Percentiles rank a stretch among this genome's conserved stretches.
Conservation (phyloP, 2,797 vertebrate species). For the Yasuhikotakia modesta region DNA sequence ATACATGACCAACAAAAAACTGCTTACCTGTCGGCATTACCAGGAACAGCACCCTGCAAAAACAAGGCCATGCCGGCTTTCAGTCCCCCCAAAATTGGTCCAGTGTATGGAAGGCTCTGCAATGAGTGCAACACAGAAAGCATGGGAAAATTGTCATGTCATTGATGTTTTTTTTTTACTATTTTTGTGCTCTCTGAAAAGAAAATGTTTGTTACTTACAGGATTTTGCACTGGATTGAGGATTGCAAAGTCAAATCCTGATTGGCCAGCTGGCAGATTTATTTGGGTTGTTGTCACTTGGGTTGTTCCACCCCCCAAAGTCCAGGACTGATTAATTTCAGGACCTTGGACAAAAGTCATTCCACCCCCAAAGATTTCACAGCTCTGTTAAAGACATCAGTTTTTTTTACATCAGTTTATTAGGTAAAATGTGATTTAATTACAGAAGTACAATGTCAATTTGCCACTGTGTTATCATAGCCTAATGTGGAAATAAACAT, state of each 20-base stretch:
- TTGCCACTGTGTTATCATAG: no score
- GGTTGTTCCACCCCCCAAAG: neutral
- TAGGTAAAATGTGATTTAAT: no score
- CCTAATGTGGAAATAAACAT: neutral
- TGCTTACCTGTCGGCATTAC: neutral
- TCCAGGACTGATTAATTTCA: neutral
- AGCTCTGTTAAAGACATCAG: neutral
- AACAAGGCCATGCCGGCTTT: neutral
- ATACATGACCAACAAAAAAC: neutral
- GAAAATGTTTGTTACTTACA: slow-evolving; percentile 1
- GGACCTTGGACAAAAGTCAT: neutral
- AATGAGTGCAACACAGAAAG: neutral
- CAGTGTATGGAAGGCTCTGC: neutral
- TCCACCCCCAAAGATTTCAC: no score
- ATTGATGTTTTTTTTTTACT: neutral
- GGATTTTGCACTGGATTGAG: slow-evolving; percentile 7
- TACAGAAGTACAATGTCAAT: no score
- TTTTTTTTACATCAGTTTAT: no score
- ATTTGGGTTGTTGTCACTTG: neutral
- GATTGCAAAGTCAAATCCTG: neutral
- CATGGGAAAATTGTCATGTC: neutral
- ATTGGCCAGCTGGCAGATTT: neutral
- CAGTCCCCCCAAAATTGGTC: neutral
- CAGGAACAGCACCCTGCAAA: slow-evolving; percentile 16
- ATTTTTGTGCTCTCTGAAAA: neutral